Evolutionary conservation across 1,140 invertebrate genomes (phyloP), one percentile per base, ranked within the genome.

Genomic region (Andricus grossulariae): DNA sequence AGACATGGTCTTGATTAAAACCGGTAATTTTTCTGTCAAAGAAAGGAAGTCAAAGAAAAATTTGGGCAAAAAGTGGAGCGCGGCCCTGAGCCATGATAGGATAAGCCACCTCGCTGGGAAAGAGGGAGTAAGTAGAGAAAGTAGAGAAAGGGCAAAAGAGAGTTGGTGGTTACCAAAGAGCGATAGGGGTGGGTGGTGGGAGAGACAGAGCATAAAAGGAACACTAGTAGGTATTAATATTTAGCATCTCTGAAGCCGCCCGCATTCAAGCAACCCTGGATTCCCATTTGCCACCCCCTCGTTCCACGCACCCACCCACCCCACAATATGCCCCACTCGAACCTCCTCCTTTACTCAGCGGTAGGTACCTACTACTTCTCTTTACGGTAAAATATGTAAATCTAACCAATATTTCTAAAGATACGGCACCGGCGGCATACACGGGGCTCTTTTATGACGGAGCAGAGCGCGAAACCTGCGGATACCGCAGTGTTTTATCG

Each of bases 401-500:
- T 90, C 88, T 88, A 88, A 89, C 89, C 89, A 90, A 90, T 90
- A 90, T 90, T 90, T 90, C 86, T 88, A 88, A 90, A 89, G 86
- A 89, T 88, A 85, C 85, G 82, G 80, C 82, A 75, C 72, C 66
- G 72, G 75, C 75, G 75, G 75, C 71, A 74, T 81, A 80, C 79
- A 75, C 79, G 80, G 83, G 74, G 84, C 81, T 86, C 88, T 88
- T 89, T 89, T 89, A 89, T 84, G 87, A 88, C 73, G 88, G 83
- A 82, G 81, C 83, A 81, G 75, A 82, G 82, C 82, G 84, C 83
- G 85, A 86, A 85, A 88, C 81, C 83, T 81, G 82, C 82, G 82
- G 83, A 87, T 82, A 78, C 82, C 73, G 79, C 75, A 60, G 71
- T 78, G 77, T 82, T 84, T 85, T 84, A 84, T 83, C 80, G 82